Conservation (phyloP, 2,888 invertebrate genomes). For the Tubulanus polymorphus region DNA sequence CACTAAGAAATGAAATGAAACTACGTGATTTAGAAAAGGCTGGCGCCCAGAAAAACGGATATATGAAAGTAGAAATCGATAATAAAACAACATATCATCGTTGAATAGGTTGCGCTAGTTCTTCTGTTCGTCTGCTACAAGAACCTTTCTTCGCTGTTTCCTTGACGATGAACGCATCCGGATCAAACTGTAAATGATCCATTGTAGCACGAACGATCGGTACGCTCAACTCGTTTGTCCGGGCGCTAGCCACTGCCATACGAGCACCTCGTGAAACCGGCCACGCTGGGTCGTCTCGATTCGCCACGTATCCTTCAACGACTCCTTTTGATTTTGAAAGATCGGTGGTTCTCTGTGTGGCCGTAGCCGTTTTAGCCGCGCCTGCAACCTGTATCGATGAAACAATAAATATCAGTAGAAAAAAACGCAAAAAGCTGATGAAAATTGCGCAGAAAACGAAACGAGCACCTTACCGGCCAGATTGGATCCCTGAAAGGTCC, state of each 20-base stretch:
- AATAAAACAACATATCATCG: too few species aligned
- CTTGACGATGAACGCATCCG: constrained; percentile 44
- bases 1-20: too few species aligned
- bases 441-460: not conserved
- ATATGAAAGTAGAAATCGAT: too few species aligned
- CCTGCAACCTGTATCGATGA: constrained; percentile 26
- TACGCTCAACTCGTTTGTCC: constrained; percentile 30
- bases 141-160: constrained; percentile 37
- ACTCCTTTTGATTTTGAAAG: constrained; percentile 35
- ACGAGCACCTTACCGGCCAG: constrained; percentile 33
- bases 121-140: constrained; percentile 29
- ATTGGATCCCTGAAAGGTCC: constrained; percentile 38
- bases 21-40: too few species aligned
- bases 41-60: too few species aligned
- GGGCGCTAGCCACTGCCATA: constrained; percentile 25
- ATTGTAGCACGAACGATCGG: constrained; percentile 42
- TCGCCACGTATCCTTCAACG: constrained; percentile 34
- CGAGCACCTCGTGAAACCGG: constrained; percentile 33
- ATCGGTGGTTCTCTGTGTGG: constrained; percentile 33
- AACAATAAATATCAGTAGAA: not conserved
- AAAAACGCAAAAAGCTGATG: not conserved
- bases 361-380: constrained; percentile 34
- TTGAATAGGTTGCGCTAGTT: constrained; percentile 36
- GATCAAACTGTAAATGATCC: constrained; percentile 48
- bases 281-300: constrained; percentile 33